These are phyloP conservation scores for Reticulitermes speratus DNA, from an alignment of 1,140 invertebrate genomes.

Conservation along the genomic window DNA sequence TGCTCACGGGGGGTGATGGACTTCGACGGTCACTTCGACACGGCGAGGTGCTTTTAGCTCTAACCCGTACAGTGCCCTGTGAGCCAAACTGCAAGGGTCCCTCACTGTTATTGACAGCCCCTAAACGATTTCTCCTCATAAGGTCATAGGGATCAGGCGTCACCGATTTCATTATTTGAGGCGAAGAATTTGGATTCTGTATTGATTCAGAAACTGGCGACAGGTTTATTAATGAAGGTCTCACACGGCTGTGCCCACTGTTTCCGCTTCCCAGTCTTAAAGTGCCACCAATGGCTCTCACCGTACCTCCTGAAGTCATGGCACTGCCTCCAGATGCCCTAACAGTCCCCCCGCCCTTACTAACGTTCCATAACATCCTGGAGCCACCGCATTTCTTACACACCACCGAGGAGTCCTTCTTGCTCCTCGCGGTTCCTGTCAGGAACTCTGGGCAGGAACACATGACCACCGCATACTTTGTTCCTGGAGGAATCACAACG, in stretches of 20 bases:
- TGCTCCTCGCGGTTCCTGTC: constrained; percentile 68
- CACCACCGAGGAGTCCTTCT: constrained; percentile 53
- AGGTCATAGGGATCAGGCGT: constrained; percentile 72
- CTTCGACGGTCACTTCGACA: background rate
- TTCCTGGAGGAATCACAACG: constrained; percentile 41
- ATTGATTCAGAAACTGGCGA: background rate
- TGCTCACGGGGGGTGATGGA: background rate
- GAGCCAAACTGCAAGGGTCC: background rate
- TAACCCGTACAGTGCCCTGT: background rate
- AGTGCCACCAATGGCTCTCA: background rate
- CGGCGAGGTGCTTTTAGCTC: constrained; percentile 28
- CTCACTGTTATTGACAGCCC: background rate
- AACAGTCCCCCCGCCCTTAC: constrained; percentile 45
- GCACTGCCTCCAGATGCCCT: constrained; percentile 43
- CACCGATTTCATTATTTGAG: background rate
- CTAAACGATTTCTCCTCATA: constrained; percentile 69
- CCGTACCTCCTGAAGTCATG: background rate
- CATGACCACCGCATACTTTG: constrained; percentile 55
- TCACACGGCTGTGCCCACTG: background rate
- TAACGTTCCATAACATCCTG: constrained; percentile 55
- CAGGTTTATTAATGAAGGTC: background rate
- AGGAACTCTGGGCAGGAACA: constrained; percentile 75
- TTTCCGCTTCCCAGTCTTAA: background rate
- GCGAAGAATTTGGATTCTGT: background rate
- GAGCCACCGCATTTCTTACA: constrained; percentile 81